Base-by-base conservation (phyloP, 2,113 vertebrate genomes). In the Callipepla californica region DNA sequence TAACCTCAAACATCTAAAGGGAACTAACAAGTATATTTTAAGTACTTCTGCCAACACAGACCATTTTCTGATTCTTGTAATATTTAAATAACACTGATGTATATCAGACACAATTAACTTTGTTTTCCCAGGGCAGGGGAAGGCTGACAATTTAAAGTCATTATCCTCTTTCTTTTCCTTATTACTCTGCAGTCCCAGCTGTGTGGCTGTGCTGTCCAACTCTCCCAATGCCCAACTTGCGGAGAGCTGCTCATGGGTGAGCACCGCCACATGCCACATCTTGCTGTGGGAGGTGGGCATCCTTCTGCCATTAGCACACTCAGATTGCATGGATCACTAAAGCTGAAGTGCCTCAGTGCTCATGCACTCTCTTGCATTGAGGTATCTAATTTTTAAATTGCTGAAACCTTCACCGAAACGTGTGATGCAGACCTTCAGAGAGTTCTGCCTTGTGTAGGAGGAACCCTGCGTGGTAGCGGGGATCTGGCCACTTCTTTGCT, bases 61-160 rank as follows among this genome's bases (percentile, higher is more conserved):
- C 62, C 84, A 3, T 85, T 91, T 92, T 92, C 74, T 74, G 45
- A 47, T 80, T 91, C 59, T 87, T 82, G 32, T 93, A 92, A 55
- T 79, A 82, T 92, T 87, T 92, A 85, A 91, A 82, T 76, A 80
- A 51, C 47, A 77, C 32, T 4, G 7, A 86, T 93, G 58, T 73
- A 11, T 90, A 85, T 95, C 81, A 89, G 55, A n/a, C 68, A 57
- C 80, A 93, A 74, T 87, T 87, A 92, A 34, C 80, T 87, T 74
- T 53, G 55, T 83, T 89, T 22, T 85, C 50, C 72, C 1, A 1
- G 45, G 72, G 94, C 67, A 55, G 38, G 48, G 65, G 45, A 74
- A 94, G 79, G 62, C 42, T 92, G 74, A 69, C 72, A 67, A 87
- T 89, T 96, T 70, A 63, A 93, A 93, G 87, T 77, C 74, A 94